Evolutionary conservation across 2,797 vertebrate species (phyloP).

Genomic region (Alca torda): DNA sequence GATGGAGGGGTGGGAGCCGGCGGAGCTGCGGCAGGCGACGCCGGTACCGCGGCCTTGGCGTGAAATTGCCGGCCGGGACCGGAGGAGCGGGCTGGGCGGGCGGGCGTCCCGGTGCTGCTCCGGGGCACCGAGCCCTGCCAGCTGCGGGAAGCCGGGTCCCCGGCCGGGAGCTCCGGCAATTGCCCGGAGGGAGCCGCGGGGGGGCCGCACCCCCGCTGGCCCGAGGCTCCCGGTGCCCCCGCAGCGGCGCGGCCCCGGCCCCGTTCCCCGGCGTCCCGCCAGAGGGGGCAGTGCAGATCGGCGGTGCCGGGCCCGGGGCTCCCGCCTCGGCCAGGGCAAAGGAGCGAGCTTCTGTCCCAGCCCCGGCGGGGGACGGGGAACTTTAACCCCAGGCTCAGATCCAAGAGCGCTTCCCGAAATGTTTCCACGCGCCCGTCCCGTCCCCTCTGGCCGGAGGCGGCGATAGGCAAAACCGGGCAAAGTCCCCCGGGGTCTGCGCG

Average conservation of each 20-base stretch:
- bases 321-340: not conserved
- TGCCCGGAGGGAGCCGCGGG: not conserved
- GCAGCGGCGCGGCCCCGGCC: not conserved
- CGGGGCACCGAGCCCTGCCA: not conserved
- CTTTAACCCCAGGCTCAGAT: not conserved
- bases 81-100: not conserved
- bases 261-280: not conserved
- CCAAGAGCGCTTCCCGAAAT: not conserved
- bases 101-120: not conserved
- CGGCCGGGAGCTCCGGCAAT: not conserved
- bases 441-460: not conserved
- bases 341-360: not conserved
- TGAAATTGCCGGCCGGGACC: not conserved
- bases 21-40: not conserved
- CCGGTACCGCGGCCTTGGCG: not conserved
- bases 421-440: not conserved
- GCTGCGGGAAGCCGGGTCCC: not conserved
- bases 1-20: not conserved
- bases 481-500: too few relatives aligned
- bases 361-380: too few relatives aligned
- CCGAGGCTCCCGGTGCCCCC: too few relatives aligned
- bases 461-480: not conserved
- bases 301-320: not conserved
- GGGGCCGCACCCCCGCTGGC: accelerated
- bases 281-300: slow-evolving; percentile 36